Evolutionary conservation across 53 echinoderm and acorn worm species (phyloP).

Genomic region (Echinarachnius parma): DNA sequence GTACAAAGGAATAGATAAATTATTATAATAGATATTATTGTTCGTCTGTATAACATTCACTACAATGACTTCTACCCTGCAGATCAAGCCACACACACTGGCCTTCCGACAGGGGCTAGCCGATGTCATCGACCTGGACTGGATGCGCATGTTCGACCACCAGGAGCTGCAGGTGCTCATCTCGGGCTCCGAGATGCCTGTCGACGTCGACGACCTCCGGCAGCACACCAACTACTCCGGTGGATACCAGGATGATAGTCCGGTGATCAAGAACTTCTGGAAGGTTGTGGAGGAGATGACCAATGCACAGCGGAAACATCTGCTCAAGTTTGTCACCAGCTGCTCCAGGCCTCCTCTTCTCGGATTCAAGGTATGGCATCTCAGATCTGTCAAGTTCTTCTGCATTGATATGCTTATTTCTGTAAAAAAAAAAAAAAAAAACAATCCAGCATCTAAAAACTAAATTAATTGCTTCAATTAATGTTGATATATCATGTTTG

Average conservation of each 20-base stretch:
- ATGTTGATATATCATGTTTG: too few relatives aligned
- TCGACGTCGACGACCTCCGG: conserved; percentile 83
- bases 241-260: conserved; percentile 77
- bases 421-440: too few relatives aligned
- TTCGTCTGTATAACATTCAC: too few relatives aligned
- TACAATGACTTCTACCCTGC: too few relatives aligned
- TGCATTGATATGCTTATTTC: too few relatives aligned
- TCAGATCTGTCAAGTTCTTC: background rate
- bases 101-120: conserved; percentile 90
- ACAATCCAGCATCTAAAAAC: too few relatives aligned
- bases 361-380: conserved; percentile 80
- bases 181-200: conserved; percentile 84
- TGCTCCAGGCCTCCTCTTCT: conserved; percentile 91
- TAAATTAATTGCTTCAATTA: too few relatives aligned
- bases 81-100: conserved; percentile 90
- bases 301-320: conserved; percentile 61
- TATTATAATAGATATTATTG: too few relatives aligned
- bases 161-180: conserved; percentile 88
- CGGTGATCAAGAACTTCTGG: conserved; percentile 91
- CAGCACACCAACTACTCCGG: conserved; percentile 91
- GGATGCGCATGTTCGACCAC: conserved; percentile 96
- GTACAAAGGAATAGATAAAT: too few relatives aligned
- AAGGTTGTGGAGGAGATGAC: conserved; percentile 61
- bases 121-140: conserved; percentile 85
- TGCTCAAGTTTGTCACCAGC: conserved; percentile 93